These are phyloP conservation scores for Globia sparganii DNA, from an alignment of 2,888 invertebrate genomes.

Conservation along the genomic window DNA sequence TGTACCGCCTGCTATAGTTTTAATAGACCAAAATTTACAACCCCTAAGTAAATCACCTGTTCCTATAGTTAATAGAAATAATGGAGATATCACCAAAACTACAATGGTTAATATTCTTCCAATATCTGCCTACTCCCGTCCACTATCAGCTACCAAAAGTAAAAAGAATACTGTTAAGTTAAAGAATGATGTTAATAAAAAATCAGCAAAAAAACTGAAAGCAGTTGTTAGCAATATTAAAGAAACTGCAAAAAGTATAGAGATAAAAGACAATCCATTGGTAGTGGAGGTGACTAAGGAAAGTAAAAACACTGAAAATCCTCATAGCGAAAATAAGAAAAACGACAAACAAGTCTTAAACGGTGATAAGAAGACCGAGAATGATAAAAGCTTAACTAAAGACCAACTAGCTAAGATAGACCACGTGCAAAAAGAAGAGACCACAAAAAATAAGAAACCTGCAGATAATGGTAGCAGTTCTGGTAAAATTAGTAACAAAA, in stretches of 20 bases:
- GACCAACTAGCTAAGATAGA: conserved; percentile 14
- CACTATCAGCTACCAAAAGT: conserved; percentile 81
- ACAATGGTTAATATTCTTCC: conserved; percentile 89
- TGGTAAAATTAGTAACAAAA: conserved; percentile 51
- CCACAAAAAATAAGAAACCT: conserved; percentile 45
- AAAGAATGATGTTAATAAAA: conserved; percentile 73
- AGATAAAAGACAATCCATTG: conserved; percentile 33
- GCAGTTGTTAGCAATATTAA: conserved; percentile 36
- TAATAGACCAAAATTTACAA: conserved; percentile 83
- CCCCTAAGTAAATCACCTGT: conserved; percentile 78
- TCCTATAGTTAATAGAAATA: conserved; percentile 80
- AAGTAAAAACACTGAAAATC: conserved; percentile 29
- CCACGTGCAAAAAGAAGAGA: conserved; percentile 41
- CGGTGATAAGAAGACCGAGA: conserved; percentile 25
- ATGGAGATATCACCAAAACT: conserved; percentile 85
- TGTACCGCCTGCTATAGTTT: conserved; percentile 83
- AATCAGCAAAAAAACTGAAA: conserved; percentile 71
- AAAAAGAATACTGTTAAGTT: conserved; percentile 79
- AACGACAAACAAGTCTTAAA: conserved; percentile 26
- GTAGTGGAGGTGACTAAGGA: conserved; percentile 29
- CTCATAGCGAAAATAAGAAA: conserved; percentile 26
- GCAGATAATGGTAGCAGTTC: conserved; percentile 38
- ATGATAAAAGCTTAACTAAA: conserved; percentile 18
- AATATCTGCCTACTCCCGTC: conserved; percentile 87
- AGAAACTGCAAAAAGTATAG: conserved; percentile 44